Evolutionary conservation across 2,797 vertebrate species (phyloP).

Genomic region (Syngnathus acus): DNA sequence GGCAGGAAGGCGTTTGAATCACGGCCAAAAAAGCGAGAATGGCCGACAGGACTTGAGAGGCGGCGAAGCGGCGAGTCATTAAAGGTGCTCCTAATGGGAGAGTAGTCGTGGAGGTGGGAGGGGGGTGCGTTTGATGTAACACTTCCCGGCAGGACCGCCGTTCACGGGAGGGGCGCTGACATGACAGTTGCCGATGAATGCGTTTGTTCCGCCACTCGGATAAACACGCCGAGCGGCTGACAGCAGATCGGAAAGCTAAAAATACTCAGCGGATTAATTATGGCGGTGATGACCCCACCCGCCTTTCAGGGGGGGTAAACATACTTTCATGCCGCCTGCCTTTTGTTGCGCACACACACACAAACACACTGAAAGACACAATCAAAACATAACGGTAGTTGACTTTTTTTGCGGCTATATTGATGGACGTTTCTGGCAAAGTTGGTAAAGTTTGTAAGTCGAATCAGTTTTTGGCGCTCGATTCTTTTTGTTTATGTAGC

Average conservation of each 20-base stretch:
- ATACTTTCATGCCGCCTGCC: conserved; percentile 42
- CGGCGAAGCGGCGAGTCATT: conserved; percentile 53
- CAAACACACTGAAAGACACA: not conserved
- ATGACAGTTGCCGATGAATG: conserved; percentile 62
- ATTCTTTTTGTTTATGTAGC: not conserved
- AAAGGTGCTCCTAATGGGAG: conserved; percentile 55
- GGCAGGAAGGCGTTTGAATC: conserved; percentile 31
- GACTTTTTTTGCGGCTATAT: not conserved
- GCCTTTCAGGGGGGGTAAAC: conserved; percentile 41
- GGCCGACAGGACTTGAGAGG: conserved; percentile 28
- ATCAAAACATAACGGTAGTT: not conserved
- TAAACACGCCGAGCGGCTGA: conserved; percentile 42
- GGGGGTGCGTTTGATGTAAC: conserved; percentile 46
- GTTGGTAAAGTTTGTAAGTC: not conserved
- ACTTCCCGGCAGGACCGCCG: conserved; percentile 51
- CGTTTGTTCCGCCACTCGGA: conserved; percentile 53
- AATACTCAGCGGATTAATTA: conserved; percentile 64
- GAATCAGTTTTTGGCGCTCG: not conserved
- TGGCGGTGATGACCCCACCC: conserved; percentile 50
- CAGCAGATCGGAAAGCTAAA: conserved; percentile 51
- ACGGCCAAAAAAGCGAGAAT: conserved; percentile 24
- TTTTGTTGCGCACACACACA: conserved; percentile 25
- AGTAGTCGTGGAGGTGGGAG: not conserved
- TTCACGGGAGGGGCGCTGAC: conserved; percentile 52
- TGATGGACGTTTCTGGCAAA: not conserved